Evolutionary conservation across 2,113 vertebrate genomes (phyloP), one percentile per base, ranked within the genome.

Genomic region (Sorex araneus): DNA sequence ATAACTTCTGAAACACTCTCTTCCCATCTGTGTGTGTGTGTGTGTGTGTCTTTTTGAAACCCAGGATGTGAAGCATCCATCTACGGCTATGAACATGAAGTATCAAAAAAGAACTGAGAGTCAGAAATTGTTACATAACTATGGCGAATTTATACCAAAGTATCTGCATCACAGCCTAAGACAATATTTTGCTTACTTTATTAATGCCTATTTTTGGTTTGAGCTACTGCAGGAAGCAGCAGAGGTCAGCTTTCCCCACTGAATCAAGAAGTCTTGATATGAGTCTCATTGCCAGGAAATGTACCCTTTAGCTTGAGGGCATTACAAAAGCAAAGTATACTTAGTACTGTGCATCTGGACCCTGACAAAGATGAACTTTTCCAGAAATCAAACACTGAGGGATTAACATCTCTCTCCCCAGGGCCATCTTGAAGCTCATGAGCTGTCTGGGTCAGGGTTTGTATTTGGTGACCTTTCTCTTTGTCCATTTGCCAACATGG

Each of bases 381-480:
- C 75, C 64, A 67, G 77, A 78, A 95, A 96, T 85, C 73, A 86
- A 80, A 69, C 67, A 63, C 50, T 60, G 32, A 12, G 63, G 28
- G 80, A 93, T 89, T 81, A 94, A 67, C 92, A 66, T 25, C 47
- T 60, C 30, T 73, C 80, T 85, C 92, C 94, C 92, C 82, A 80
- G 96, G 54, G 84, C 36, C 79, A 10, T 3, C 27, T 18, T 63
- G 88, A 76, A 91, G 30, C 88, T 89, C 45, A 9, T 13, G 34
- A 32, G 23, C 16, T 45, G 47, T 13, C 90, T 0, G 10, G 80
- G 43, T 71, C 92, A 90, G 63, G 60, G 93, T 94, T 97, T 75
- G 79, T 84, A 73, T 94, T 91, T 91, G 79, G 57, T 97, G 96
- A 97, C 96, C 93, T 98, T 87, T 13, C 93, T 97, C 83, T 15